These are phyloP conservation scores for Amphimallon solstitiale DNA, from an alignment of 2,888 invertebrate genomes.

Conservation along the genomic window DNA sequence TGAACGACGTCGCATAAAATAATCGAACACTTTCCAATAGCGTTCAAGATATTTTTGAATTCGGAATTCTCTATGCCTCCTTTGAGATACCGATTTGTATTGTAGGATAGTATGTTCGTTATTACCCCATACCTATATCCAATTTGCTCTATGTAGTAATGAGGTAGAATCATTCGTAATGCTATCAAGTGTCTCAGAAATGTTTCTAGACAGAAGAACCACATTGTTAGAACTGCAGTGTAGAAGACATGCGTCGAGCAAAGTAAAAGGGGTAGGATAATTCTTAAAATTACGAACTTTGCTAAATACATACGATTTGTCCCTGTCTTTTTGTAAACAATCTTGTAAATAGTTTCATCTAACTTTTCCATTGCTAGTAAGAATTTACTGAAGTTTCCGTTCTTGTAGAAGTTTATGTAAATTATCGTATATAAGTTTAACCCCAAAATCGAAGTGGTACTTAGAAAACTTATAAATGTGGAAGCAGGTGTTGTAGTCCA, in stretches of 20 bases:
- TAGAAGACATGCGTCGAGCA: constrained; percentile 3
- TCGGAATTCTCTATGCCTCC: neutral
- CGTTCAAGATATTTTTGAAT: neutral
- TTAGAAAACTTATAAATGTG: no score
- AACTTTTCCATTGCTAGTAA: neutral
- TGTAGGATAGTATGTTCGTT: neutral
- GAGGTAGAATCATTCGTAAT: neutral
- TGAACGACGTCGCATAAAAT: neutral
- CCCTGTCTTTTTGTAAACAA: neutral
- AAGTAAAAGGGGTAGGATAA: neutral
- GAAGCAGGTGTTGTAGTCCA: neutral
- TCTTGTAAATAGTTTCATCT: neutral
- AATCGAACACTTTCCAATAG: neutral
- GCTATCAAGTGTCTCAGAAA: constrained; percentile 11
- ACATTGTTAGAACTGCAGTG: neutral
- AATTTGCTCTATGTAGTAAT: constrained; percentile 8
- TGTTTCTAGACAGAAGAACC: neutral
- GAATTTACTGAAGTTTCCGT: neutral
- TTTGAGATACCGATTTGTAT: neutral
- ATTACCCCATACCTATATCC: constrained; percentile 6
- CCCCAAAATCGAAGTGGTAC: no score
- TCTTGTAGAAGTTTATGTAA: no score
- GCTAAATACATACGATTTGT: neutral
- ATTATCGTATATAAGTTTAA: no score
- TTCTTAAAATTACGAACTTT: neutral